These are phyloP conservation scores for Hyperoodon ampullatus DNA, from an alignment of 2,113 vertebrate species.

Conservation along the genomic window DNA sequence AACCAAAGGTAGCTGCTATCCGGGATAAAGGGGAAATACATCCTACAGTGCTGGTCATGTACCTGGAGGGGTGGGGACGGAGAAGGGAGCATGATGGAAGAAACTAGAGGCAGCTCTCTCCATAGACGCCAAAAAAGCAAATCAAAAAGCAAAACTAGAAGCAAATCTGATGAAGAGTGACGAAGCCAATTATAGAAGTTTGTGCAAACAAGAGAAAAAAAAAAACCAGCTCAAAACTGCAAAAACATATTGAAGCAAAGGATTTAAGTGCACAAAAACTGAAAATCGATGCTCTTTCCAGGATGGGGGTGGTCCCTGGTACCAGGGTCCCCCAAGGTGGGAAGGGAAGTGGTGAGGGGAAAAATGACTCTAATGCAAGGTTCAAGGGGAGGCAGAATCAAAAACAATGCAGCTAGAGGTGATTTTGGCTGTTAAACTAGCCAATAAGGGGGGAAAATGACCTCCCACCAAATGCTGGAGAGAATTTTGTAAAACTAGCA, in stretches of 20 bases:
- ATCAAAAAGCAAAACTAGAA: neutral
- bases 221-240: neutral
- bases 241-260: neutral
- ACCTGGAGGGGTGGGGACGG: rapidly evolving
- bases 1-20: neutral
- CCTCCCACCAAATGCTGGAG: neutral
- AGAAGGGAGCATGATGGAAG: neutral
- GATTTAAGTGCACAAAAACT: too few species aligned
- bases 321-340: too few species aligned
- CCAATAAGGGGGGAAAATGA: neutral
- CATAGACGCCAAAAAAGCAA: neutral
- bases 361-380: neutral
- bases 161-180: neutral
- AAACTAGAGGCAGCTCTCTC: neutral
- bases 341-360: neutral
- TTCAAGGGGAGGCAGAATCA: neutral
- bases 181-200: neutral
- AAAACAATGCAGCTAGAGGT: neutral
- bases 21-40: neutral
- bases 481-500: neutral
- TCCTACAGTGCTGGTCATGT: rapidly evolving
- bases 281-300: neutral
- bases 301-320: neutral
- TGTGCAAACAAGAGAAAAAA: neutral
- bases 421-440: neutral